Conservation (phyloP, 2,888 invertebrate genomes). For the Drosophila cognata region DNA sequence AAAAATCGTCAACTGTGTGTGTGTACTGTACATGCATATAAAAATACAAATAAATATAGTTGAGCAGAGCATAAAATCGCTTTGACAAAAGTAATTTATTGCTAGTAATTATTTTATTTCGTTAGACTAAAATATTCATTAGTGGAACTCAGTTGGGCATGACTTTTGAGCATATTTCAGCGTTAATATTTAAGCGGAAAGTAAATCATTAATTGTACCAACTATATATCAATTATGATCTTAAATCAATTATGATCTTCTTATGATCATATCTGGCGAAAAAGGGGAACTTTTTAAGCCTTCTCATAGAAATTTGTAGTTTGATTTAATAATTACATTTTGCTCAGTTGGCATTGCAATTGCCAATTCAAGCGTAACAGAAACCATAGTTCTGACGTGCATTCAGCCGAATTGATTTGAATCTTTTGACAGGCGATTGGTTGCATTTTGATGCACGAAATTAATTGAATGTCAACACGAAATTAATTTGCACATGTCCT, state of each 20-base stretch:
- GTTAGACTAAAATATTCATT: not conserved
- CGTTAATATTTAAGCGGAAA: not conserved
- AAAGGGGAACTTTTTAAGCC: not conserved
- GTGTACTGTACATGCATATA: not conserved
- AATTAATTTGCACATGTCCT: constrained; percentile 59
- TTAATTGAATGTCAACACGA: constrained; percentile 63
- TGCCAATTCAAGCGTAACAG: not conserved
- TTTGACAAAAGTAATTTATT: not conserved
- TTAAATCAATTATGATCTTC: no score
- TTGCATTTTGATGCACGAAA: constrained; percentile 30
- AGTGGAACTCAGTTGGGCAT: not conserved
- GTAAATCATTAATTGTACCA: not conserved
- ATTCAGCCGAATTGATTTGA: constrained; percentile 42
- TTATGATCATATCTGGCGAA: not conserved
- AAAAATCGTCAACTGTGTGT: not conserved
- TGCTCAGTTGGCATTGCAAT: not conserved
- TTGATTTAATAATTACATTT: not conserved
- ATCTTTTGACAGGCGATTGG: constrained; percentile 19
- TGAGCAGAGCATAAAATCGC: not conserved
- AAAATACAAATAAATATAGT: not conserved
- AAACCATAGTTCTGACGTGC: not conserved
- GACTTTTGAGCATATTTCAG: not conserved
- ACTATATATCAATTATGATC: not conserved
- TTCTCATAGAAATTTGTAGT: not conserved
- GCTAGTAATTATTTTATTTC: not conserved